Conservation (phyloP, 2,113 vertebrate genomes). For the Triplophysa rosa region DNA sequence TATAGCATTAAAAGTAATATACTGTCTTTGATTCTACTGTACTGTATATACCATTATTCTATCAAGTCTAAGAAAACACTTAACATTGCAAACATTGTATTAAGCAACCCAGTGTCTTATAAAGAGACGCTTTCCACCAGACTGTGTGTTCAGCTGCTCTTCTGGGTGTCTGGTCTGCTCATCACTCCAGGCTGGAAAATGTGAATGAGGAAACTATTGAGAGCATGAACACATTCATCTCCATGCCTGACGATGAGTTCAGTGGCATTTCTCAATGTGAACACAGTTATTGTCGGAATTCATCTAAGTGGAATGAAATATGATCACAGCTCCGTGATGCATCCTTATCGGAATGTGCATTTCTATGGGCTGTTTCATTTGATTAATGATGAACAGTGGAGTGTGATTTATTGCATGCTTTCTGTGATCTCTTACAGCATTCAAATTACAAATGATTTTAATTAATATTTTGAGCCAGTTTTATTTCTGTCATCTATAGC, state of each 20-base stretch:
- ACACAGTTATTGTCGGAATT: neutral
- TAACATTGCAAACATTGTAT: constrained; percentile 12
- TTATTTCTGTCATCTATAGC: neutral
- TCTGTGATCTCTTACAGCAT: neutral
- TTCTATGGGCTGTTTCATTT: constrained; percentile 14
- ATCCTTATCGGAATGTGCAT: constrained; percentile 36
- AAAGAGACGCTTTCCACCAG: constrained; percentile 44
- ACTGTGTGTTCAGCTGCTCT: constrained; percentile 47
- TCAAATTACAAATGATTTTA: neutral
- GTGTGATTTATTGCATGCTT: constrained; percentile 27
- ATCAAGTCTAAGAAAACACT: neutral
- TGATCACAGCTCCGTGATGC: constrained; percentile 41
- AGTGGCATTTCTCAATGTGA: constrained; percentile 1
- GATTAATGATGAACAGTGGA: constrained; percentile 38
- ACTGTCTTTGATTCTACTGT: neutral
- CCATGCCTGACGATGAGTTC: constrained; percentile 8
- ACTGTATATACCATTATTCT: neutral
- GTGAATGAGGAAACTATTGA: constrained; percentile 16
- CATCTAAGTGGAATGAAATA: constrained; percentile 20
- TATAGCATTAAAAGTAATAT: constrained; percentile 18
- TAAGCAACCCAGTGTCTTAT: constrained; percentile 6
- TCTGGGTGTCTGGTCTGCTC: constrained; percentile 30
- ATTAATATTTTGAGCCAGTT: neutral
- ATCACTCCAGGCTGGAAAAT: constrained; percentile 40
- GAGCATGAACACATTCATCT: constrained; percentile 31